These are phyloP conservation scores for Mimachlamys varia DNA, from an alignment of 2,888 invertebrate genomes.

Conservation along the genomic window DNA sequence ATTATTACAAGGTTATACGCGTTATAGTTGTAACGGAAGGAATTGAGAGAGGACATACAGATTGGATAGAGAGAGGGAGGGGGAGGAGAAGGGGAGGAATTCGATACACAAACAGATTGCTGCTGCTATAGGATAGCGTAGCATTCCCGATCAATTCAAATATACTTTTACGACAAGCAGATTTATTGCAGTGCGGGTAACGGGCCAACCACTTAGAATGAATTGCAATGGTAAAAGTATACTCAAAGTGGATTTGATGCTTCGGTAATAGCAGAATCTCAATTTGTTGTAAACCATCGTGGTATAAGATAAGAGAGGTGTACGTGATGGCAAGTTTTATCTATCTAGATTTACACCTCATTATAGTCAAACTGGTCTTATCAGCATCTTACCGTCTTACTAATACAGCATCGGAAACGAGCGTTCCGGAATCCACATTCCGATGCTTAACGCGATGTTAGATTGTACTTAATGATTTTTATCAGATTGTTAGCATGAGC, in stretches of 20 bases:
- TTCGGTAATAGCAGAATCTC: neutral
- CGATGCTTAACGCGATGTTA: neutral
- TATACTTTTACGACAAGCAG: neutral
- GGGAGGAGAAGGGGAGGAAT: no score
- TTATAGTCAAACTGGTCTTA: neutral
- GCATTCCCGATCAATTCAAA: neutral
- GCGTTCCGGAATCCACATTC: neutral
- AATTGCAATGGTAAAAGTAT: neutral
- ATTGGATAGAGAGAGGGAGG: no score
- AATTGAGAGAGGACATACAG: no score
- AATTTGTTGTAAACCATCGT: neutral
- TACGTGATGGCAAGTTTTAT: neutral
- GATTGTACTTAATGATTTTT: neutral
- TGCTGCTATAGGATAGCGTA: neutral
- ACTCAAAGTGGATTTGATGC: neutral
- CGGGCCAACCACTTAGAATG: neutral
- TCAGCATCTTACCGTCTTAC: neutral
- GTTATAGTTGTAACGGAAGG: no score
- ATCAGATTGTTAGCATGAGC: neutral
- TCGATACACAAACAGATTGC: no score
- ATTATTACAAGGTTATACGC: no score
- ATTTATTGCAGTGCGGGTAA: neutral
- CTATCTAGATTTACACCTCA: slow-evolving; percentile 11
- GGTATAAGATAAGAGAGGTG: neutral
- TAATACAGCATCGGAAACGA: neutral